A percentile compares a stretch with the other conserved stretches of the same genome.
Evolutionary conservation across 2,797 vertebrate genomes (phyloP).

Genomic region (Sebastes steindachneri): DNA sequence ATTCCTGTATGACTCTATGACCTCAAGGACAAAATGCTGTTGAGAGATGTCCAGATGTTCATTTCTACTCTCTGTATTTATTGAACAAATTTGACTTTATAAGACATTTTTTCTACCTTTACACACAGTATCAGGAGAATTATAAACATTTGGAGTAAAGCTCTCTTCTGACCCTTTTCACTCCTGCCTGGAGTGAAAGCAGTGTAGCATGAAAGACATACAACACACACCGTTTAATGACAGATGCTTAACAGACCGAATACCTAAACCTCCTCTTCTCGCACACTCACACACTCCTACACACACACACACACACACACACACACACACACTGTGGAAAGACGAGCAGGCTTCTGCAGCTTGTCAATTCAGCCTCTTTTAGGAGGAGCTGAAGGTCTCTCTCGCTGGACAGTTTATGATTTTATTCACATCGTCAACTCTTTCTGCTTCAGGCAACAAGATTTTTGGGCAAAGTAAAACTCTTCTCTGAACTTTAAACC

Average conservation of each 20-base stretch:
- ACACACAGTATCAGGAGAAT: no score
- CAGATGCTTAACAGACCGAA: conserved; percentile 74
- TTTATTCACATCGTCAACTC: conserved; percentile 28
- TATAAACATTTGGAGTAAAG: not conserved
- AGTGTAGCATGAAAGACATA: conserved; percentile 65
- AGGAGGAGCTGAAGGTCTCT: conserved; percentile 49
- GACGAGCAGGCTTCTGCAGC: conserved; percentile 27
- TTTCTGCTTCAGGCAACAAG: not conserved
- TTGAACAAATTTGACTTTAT: not conserved
- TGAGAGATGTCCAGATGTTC: not conserved
- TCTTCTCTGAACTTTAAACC: not conserved
- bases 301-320: conserved; percentile 19
- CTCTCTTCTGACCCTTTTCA: conserved; percentile 12
- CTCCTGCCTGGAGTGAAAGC: conserved; percentile 45
- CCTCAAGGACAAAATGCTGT: not conserved
- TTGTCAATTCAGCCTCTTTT: conserved; percentile 59
- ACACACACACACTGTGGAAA: not conserved
- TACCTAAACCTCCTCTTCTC: conserved; percentile 51
- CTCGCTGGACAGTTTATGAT: not conserved
- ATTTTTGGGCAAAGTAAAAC: not conserved
- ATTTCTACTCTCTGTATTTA: not conserved
- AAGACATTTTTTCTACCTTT: not conserved
- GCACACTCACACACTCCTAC: conserved; percentile 10
- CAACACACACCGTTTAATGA: conserved; percentile 67
- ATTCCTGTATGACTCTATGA: not conserved